Conservation (phyloP, 2,113 vertebrate genomes). For the Corythoichthys haematopterus region DNA sequence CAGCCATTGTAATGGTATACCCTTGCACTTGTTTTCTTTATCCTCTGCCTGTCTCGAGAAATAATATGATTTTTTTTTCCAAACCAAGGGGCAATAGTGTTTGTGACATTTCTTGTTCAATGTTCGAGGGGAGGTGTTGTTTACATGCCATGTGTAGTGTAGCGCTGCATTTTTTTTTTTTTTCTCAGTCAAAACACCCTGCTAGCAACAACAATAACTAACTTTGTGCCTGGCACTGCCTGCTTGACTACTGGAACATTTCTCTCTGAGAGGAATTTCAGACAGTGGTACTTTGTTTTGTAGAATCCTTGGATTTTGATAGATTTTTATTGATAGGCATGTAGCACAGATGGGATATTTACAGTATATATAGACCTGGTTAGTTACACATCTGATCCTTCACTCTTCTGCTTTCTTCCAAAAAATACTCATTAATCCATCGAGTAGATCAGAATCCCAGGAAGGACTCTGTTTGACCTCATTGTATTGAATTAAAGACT, state of each 20-base stretch:
- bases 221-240: constrained; percentile 38
- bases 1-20: constrained; percentile 45
- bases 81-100: constrained; percentile 17
- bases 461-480: background rate
- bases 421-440: background rate
- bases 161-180: constrained; percentile 9
- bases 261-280: constrained; percentile 24
- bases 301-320: constrained; percentile 29
- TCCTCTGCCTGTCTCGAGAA: constrained; percentile 35
- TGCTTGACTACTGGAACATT: constrained; percentile 20
- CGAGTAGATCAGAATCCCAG: background rate
- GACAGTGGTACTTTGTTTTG: constrained; percentile 48
- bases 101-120: constrained; percentile 18
- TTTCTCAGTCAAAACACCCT: constrained; percentile 41
- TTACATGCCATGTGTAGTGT: constrained; percentile 26
- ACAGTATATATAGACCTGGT: too few relatives aligned
- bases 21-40: constrained; percentile 34
- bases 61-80: constrained; percentile 46
- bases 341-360: constrained; percentile 3
- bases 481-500: background rate
- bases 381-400: background rate
- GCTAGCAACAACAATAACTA: constrained; percentile 41
- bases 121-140: constrained; percentile 30
- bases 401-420: background rate
- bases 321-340: constrained; percentile 25